Base-by-base conservation (phyloP, 2,113 vertebrate species). In the Calidris pugnax region DNA sequence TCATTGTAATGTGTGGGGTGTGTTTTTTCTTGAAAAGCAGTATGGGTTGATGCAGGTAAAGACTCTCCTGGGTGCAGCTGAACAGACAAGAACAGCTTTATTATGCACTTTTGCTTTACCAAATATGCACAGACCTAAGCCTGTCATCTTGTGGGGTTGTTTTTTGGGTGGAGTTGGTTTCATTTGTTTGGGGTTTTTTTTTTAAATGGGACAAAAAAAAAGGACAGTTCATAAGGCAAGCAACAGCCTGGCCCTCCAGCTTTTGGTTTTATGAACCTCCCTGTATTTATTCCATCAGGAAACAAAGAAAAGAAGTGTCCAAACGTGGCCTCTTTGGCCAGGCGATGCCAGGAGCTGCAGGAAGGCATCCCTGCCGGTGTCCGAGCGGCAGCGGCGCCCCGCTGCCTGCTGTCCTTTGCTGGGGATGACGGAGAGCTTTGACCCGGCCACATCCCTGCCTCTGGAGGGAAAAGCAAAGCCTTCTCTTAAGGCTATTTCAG, bases 341-440 rank as follows among this genome's bases (percentile, higher is more conserved):
- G 30, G 3, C 1, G 2, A 11, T 62, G 64, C 57, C 62, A 62
- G 60, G 24, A 84, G 64, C 68, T 53, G 37, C 3, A 3, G 57
- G 32, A 79, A 37, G 30, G 23, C 73, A 12, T 64, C 37, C 64
- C 75, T 51, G 87, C 64, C 12, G 2, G 18, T 59, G 60, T 16
- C 22, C 0, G 0, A 64, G 59, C 37, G 4, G 2, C 68, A 22
- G 12, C 0, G 1, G 45, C 2, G 1, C 68, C 56, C 39, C 32
- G 68, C 64, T 75, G 63, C 68, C 63, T 16, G 47, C 73, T 82
- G 53, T 41, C 45, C 84, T 53, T 50, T 1, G 0, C 71, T 90
- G 0, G 0, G 22, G 13, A 27, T 51, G 72, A 85, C 8, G 0
- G 59, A 73, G 48, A 86, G 73, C 63, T 69, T 73, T 93, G 94